phyloP scores from a whole-genome alignment of 1,140 invertebrate species.

The Carposina sasakii region DNA sequence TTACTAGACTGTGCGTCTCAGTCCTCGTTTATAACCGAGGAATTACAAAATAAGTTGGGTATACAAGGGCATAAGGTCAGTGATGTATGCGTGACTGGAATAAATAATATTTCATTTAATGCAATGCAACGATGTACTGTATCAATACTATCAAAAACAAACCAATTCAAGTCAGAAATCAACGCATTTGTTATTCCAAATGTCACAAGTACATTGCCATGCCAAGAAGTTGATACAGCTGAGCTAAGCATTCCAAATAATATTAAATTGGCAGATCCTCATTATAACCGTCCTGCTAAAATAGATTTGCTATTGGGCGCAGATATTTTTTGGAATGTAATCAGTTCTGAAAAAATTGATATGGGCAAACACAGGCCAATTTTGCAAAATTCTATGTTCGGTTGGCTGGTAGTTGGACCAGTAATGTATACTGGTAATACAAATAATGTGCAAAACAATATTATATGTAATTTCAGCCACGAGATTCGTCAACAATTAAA shows the following conservation, averaged over 20 bases:
- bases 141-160: not conserved
- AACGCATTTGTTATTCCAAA: not conserved
- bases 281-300: constrained; percentile 23
- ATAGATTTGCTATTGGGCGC: constrained; percentile 39
- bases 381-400: constrained; percentile 28
- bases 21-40: not conserved
- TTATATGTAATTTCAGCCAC: constrained; percentile 3
- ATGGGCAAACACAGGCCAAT: constrained; percentile 16
- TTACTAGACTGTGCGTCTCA: constrained; percentile 12
- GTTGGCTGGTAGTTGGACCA: constrained; percentile 19
- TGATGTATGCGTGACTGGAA: not conserved
- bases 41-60: not conserved
- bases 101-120: constrained; percentile 2
- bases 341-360: constrained; percentile 27
- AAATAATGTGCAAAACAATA: not conserved
- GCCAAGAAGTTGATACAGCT: not conserved
- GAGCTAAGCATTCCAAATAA: constrained; percentile 22
- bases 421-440: constrained; percentile 4
- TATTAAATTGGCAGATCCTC: constrained; percentile 34
- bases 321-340: constrained; percentile 26
- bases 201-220: constrained; percentile 3
- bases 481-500: not conserved
- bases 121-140: not conserved
- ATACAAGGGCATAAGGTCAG: not conserved
- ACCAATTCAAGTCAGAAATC: not conserved